A percentile compares a stretch with the other conserved stretches of the same genome.
These are phyloP conservation scores for Oenanthe oenanthe DNA, from an alignment of 2,113 vertebrate species.

Conservation along the genomic window DNA sequence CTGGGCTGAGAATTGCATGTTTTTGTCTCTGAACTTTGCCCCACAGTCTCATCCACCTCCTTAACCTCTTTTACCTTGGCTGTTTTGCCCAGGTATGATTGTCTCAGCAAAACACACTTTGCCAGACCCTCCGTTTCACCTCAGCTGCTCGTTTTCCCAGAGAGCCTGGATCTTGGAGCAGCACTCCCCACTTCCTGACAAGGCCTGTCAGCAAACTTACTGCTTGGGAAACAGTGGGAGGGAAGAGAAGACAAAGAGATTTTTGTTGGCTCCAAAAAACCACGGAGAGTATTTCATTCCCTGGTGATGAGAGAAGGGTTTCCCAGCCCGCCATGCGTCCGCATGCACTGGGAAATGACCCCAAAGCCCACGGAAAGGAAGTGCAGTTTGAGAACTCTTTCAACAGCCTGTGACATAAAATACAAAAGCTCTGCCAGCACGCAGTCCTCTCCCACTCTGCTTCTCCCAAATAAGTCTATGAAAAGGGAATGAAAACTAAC, in stretches of 20 bases:
- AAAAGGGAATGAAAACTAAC: background rate
- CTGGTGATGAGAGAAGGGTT: background rate
- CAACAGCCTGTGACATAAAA: background rate
- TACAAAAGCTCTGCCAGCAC: background rate
- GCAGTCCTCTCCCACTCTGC: background rate
- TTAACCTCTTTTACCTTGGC: background rate
- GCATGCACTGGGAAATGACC: background rate
- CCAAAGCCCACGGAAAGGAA: background rate
- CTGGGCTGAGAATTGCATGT: background rate
- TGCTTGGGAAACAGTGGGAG: background rate
- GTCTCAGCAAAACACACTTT: background rate
- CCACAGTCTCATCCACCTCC: background rate
- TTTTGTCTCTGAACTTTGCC: background rate
- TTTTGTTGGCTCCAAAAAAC: background rate
- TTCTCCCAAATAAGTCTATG: background rate
- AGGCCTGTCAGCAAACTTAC: background rate
- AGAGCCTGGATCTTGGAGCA: background rate
- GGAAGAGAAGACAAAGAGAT: background rate
- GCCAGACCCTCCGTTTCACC: background rate
- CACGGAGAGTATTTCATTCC: background rate
- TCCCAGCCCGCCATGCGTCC: background rate
- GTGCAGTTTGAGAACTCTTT: background rate
- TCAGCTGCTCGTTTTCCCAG: fast-evolving
- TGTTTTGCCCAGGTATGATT: background rate
- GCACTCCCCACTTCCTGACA: background rate